Percentiles rank a stretch among this genome's conserved stretches.
phyloP scores from a whole-genome alignment of 1,140 invertebrate species.

The Sycophaga agraensis region DNA sequence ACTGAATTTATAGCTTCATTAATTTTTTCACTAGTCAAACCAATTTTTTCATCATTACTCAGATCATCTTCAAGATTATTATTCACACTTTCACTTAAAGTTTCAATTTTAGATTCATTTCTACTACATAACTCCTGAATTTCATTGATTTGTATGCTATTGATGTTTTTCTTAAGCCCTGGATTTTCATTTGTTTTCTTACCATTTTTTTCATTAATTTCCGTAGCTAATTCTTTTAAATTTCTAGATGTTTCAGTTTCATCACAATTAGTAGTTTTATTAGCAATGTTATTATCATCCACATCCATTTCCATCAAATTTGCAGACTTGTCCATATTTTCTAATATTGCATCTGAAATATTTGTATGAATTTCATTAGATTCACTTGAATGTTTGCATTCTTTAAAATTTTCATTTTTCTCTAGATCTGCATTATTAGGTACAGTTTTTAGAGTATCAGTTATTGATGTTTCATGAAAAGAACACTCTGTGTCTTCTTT shows the following conservation, averaged over 20 bases:
- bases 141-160: no score
- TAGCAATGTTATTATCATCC: neutral
- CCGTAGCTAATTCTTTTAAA: neutral
- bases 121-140: no score
- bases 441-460: neutral
- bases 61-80: no score
- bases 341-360: neutral
- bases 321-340: neutral
- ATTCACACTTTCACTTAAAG: neutral
- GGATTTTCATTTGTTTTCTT: neutral
- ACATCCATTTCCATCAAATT: conserved; percentile 10
- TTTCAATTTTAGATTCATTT: neutral
- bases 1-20: neutral
- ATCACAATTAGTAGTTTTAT: conserved; percentile 19
- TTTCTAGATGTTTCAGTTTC: neutral
- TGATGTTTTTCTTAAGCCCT: no score
- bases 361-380: neutral
- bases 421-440: neutral
- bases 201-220: neutral
- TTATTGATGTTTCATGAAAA: neutral
- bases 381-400: conserved; percentile 14
- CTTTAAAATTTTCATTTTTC: neutral
- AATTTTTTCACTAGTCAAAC: neutral
- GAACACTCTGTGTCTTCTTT: neutral
- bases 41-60: neutral